phyloP scores from a whole-genome alignment of 2,797 vertebrate genomes.

The Dryobates pubescens region DNA sequence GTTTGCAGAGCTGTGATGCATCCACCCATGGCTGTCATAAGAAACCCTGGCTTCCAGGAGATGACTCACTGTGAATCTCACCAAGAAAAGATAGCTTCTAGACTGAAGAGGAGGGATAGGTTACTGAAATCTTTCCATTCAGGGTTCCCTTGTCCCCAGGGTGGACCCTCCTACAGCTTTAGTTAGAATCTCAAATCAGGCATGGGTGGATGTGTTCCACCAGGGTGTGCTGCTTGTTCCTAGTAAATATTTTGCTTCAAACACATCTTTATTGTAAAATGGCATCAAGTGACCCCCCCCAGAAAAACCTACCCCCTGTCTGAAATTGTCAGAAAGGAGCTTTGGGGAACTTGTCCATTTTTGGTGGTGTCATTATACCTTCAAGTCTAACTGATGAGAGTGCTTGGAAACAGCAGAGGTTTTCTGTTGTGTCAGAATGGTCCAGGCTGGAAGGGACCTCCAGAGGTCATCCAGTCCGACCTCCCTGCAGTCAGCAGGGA shows the following conservation, averaged over 20 bases:
- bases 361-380: not conserved
- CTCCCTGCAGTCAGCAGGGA: no score
- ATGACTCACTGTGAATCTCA: constrained; percentile 3
- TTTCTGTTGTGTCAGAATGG: not conserved
- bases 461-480: no score
- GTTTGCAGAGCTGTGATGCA: not conserved
- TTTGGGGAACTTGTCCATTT: not conserved
- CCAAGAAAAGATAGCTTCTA: not conserved
- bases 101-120: not conserved
- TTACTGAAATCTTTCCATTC: not conserved
- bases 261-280: not conserved
- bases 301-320: not conserved
- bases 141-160: not conserved
- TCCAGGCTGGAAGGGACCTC: no score
- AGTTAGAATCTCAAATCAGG: not conserved
- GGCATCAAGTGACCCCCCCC: not conserved
- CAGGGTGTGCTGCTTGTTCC: not conserved
- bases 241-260: not conserved
- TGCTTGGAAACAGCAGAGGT: rapidly evolving
- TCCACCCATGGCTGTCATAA: not conserved
- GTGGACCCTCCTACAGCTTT: not conserved
- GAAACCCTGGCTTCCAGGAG: constrained; percentile 4
- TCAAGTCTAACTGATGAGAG: not conserved
- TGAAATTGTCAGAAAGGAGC: not conserved
- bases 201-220: not conserved